Base-by-base conservation (phyloP, 2,888 invertebrate genomes). In the Ferrisia virgata region DNA sequence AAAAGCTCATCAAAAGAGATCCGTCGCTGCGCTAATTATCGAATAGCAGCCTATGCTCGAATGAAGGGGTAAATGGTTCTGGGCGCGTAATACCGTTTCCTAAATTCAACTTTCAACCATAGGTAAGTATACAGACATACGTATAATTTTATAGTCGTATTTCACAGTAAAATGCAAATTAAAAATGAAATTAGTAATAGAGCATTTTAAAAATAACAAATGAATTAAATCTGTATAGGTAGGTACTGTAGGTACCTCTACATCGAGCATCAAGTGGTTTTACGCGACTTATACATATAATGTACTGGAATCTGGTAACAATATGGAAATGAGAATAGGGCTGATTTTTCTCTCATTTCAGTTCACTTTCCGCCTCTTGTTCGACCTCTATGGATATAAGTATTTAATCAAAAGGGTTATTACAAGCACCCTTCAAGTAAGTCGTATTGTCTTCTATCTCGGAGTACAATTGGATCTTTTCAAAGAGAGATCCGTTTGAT, bases 1-100 rank as follows among this genome's bases (percentile, higher is more conserved):
- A 82, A 82, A 82, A 82, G 82, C 82, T 82, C 82, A 58, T 82
- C 82, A 64, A 82, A 82, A 82, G 82, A 39, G 58, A 81, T 64
- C 31, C 80, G 25, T 58, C 36, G 9, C 69, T 53, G 69, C 64
- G 82, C 82, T 82, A 82, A 82, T 82, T 82, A 82, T 79, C 33
- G 53, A 31, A 15, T 8, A 13, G 72, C 8, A 58, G 22, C 47
- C 11, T 40, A 40, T n/a, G n/a, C n/a, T 53, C 22, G 22, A 22
- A 28, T 15, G 28, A 64, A 64, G 72, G 36, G 72, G 72, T 31
- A 36, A 36, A 33, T 36, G 13, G n/a, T 9, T n/a, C 72, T 36
- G 72, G 72, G 0, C 8, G 72, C 72, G 72, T 76, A 76, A 76
- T 36, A 36, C 72, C 72, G 9, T 36, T 36, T 36, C 18, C 0